Percentiles rank a stretch among this genome's conserved stretches.
Evolutionary conservation across 2,888 invertebrate species (phyloP).

Genomic region (Julus scandinavius): DNA sequence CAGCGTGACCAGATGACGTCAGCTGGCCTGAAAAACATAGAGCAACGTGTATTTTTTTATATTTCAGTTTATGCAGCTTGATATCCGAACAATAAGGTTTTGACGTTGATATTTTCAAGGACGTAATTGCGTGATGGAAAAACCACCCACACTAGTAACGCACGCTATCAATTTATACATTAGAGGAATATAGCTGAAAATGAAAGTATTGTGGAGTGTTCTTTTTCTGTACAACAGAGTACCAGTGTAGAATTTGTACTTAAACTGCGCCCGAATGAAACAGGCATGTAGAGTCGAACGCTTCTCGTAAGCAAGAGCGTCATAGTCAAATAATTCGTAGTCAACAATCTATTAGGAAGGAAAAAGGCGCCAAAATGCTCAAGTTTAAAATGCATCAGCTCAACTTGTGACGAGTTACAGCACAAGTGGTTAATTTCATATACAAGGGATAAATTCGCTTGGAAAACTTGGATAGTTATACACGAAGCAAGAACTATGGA

Average conservation of each 20-base stretch:
- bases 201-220: not conserved
- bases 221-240: not conserved
- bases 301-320: not conserved
- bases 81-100: not conserved
- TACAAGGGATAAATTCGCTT: too few species aligned
- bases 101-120: not conserved
- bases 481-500: too few species aligned
- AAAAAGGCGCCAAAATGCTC: not conserved
- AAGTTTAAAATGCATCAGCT: too few species aligned
- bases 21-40: slow-evolving; percentile 37
- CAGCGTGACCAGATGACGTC: slow-evolving; percentile 48
- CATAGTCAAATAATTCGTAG: not conserved
- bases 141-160: not conserved
- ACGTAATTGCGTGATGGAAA: not conserved
- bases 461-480: too few species aligned
- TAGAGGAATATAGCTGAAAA: not conserved
- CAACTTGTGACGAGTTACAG: too few species aligned
- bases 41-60: not conserved
- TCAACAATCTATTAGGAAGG: not conserved
- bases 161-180: not conserved
- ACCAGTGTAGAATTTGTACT: not conserved
- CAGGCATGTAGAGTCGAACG: not conserved
- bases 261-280: not conserved
- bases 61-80: not conserved
- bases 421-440: too few species aligned